Conservation (phyloP, 2,113 vertebrate species). For the Solea senegalensis region DNA sequence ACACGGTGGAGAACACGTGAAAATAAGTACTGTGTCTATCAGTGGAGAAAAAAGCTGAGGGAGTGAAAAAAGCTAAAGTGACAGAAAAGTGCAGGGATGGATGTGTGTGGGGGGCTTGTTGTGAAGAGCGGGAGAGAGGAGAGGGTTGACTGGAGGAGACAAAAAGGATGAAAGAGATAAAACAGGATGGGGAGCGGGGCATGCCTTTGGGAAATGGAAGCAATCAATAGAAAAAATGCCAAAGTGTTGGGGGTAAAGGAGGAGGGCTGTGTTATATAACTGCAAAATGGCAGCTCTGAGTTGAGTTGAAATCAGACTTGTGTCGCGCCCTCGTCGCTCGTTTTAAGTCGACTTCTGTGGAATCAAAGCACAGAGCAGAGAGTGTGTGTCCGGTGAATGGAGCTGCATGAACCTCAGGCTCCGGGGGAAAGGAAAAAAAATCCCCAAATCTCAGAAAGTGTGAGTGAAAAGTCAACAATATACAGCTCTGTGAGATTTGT, state of each 20-base stretch:
- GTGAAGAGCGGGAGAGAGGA: background rate
- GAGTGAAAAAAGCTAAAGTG: constrained; percentile 25
- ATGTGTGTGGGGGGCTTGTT: background rate
- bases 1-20: background rate
- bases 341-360: constrained; percentile 31
- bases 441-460: constrained; percentile 24
- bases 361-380: constrained; percentile 40
- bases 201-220: constrained; percentile 54
- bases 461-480: too few relatives aligned
- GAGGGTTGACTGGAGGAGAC: constrained; percentile 26
- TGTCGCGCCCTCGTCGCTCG: constrained; percentile 24
- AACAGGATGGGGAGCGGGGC: constrained; percentile 28
- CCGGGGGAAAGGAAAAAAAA: background rate
- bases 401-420: constrained; percentile 21
- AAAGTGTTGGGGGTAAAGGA: constrained; percentile 16
- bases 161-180: constrained; percentile 60
- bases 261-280: constrained; percentile 54
- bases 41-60: constrained; percentile 13
- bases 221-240: constrained; percentile 59
- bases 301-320: constrained; percentile 42
- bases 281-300: constrained; percentile 54
- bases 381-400: constrained; percentile 19
- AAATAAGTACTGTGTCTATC: background rate
- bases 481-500: background rate
- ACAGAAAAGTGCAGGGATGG: constrained; percentile 25